Base-by-base conservation (phyloP, 2,888 invertebrate species). In the Disparrhopalites patrizii region DNA sequence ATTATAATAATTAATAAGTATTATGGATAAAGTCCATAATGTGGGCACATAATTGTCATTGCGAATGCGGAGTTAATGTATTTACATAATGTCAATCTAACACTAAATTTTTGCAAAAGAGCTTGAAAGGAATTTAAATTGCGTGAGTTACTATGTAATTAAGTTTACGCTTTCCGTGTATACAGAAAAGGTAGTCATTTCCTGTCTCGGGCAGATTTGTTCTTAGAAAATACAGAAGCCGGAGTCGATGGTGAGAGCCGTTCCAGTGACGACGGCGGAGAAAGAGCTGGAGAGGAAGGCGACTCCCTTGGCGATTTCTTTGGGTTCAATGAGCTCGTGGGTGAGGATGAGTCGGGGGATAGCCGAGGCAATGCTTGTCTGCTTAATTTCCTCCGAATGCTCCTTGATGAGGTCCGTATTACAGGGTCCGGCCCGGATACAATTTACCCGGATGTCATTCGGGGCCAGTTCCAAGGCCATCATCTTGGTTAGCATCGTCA, bases 391-490 rank as follows among this genome's bases (percentile, higher is more conserved):
- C 18, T 40, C 28, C 8, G 27, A n/a, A 4, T 20, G n/a, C 2
- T 15, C 47, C n/a, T 23, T 28, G 18, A 47, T 2, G 13, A 27
- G 3, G 13, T 23, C 43, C 25, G 43, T 43, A 23, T 60, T 60
- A 47, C 8, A 10, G 2, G 28, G 3, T 4, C 28, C 43, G 2
- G 60, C 30, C 3, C 47, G 47, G 18, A 60, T 27, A 28, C 28
- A 43, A 60, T 60, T 60, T 3, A 60, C 60, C 20, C 60, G 60
- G 15, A 60, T 60, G 15, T 28, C 43, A 28, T 27, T 47, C 10
- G 25, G 25, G 7, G 38, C 60, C n/a, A 60, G 47, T 20, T 40
- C 60, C 23, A 40, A 3, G 5, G 60, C 60, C 47, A 60, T 43
- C 3, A 8, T 27, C 30, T 47, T 40, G 2, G 60, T 60, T 23